Conservation (phyloP, 2,113 vertebrate genomes). For the Noturus placidus region DNA sequence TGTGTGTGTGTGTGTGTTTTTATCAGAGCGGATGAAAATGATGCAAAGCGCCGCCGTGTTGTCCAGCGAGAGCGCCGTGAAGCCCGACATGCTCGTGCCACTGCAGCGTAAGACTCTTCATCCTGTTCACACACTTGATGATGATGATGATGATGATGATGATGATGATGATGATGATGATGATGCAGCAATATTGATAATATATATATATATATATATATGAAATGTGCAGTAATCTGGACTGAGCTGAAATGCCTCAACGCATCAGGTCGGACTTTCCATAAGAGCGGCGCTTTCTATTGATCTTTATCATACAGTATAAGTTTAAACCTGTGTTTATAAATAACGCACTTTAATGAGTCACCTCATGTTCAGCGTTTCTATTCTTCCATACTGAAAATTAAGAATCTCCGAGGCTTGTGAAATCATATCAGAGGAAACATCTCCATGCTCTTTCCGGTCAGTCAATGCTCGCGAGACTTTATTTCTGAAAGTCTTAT, state of each 20-base stretch:
- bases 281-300: too few species aligned
- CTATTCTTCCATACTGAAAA: background rate
- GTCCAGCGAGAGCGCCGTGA: constrained; percentile 88
- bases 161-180: constrained; percentile 24
- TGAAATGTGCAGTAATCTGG: background rate
- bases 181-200: background rate
- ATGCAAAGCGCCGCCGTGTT: constrained; percentile 95
- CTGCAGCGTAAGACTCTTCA: constrained; percentile 91
- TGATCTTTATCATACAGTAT: background rate
- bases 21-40: constrained; percentile 79
- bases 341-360: background rate
- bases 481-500: background rate
- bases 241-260: background rate
- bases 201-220: too few species aligned
- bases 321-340: background rate
- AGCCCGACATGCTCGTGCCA: constrained; percentile 96
- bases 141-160: constrained; percentile 20
- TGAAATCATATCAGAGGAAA: background rate
- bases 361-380: background rate
- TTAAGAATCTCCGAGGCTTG: background rate
- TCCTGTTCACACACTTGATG: constrained; percentile 46
- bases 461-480: background rate
- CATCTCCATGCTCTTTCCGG: background rate
- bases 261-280: background rate
- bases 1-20: constrained; percentile 66